phyloP scores from a whole-genome alignment of 2,888 invertebrate genomes.

The Alviniconcha strummeri region DNA sequence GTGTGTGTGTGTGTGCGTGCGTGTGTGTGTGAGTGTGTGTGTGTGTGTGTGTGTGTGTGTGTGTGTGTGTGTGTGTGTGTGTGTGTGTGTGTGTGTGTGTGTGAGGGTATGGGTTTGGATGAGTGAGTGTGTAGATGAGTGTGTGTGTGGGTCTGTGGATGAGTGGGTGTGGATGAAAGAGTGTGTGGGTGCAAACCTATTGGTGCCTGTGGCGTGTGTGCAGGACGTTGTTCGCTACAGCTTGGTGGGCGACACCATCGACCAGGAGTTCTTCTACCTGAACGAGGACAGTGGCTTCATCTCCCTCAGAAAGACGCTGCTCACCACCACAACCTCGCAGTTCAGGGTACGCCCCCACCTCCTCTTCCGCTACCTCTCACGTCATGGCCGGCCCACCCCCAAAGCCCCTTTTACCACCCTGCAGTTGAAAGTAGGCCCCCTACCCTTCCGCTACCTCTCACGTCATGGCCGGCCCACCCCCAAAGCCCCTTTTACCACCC shows the following conservation, averaged over 20 bases:
- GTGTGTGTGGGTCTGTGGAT: too few relatives aligned
- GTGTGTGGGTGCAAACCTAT: background rate
- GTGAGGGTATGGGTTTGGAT: too few relatives aligned
- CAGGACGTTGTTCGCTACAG: slow-evolving; percentile 60
- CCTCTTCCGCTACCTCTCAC: too few relatives aligned
- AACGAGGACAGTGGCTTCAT: slow-evolving; percentile 55
- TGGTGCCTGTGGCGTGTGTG: background rate
- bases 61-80: background rate
- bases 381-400: too few relatives aligned
- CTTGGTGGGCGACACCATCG: slow-evolving; percentile 57
- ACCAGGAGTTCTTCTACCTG: slow-evolving; percentile 56
- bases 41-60: background rate
- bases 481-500: too few relatives aligned
- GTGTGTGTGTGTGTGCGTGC: slow-evolving; percentile 4
- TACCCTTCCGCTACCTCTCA: too few relatives aligned
- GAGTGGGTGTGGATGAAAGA: too few relatives aligned
- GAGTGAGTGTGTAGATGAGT: too few relatives aligned
- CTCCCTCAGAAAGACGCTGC: slow-evolving; percentile 57
- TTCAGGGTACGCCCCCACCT: slow-evolving; percentile 23
- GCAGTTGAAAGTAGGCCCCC: too few relatives aligned
- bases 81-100: too few relatives aligned
- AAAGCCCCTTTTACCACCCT: too few relatives aligned
- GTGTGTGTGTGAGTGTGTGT: background rate
- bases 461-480: too few relatives aligned
- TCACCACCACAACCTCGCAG: slow-evolving; percentile 13